phyloP scores from a whole-genome alignment of 2,797 vertebrate species.

The Ceryle rudis region DNA sequence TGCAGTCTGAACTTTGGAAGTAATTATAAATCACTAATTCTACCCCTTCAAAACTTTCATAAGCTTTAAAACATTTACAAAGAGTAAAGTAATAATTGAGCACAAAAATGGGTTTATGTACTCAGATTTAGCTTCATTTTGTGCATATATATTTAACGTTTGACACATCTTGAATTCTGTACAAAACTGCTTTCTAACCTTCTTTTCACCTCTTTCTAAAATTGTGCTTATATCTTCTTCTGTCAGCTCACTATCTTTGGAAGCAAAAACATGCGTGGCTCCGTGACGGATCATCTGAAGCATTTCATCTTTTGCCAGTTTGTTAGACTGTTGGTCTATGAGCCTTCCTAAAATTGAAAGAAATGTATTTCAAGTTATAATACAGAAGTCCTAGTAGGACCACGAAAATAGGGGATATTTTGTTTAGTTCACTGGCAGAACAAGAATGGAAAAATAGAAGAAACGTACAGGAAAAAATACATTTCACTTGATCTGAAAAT shows the following conservation, averaged over 20 bases:
- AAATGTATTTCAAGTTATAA: background rate
- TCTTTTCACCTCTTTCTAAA: slow-evolving; percentile 89
- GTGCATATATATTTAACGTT: background rate
- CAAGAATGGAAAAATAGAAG: background rate
- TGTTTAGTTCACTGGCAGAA: background rate
- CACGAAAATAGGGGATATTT: background rate
- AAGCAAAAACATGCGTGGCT: slow-evolving; percentile 88
- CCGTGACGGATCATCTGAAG: slow-evolving; percentile 91
- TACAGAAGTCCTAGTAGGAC: background rate
- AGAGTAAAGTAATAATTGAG: background rate
- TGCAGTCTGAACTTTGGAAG: background rate
- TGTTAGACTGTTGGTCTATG: slow-evolving; percentile 89
- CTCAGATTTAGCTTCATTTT: background rate
- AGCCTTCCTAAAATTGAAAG: slow-evolving; percentile 80
- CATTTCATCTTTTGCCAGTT: slow-evolving; percentile 90
- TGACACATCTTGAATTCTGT: background rate
- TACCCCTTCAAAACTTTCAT: background rate
- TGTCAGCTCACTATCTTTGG: slow-evolving; percentile 88
- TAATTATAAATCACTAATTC: background rate
- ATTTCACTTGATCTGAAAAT: background rate
- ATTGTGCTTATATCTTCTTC: slow-evolving; percentile 88
- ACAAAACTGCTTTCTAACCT: slow-evolving; percentile 75
- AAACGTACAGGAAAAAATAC: background rate
- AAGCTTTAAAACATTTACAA: background rate
- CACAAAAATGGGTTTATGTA: background rate